Conservation (phyloP, 2,797 vertebrate genomes). For the Sarcoramphus papa region DNA sequence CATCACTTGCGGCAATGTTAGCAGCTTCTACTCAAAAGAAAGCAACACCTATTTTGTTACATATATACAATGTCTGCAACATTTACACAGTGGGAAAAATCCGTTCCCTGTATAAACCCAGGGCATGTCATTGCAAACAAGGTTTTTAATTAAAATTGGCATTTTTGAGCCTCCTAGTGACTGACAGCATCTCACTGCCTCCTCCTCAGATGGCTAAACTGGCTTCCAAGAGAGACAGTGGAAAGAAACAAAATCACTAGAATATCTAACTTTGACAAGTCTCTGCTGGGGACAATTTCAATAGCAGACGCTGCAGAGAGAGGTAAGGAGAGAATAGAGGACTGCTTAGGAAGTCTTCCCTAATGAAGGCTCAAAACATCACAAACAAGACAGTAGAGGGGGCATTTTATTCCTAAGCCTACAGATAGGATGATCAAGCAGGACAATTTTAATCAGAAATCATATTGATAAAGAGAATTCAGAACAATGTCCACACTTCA, state of each 20-base stretch:
- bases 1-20: background rate
- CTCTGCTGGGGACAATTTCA: conserved; percentile 26
- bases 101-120: background rate
- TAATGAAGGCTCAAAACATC: conserved; percentile 11
- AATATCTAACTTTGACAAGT: conserved; percentile 3
- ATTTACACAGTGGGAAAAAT: background rate
- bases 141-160: conserved; percentile 52
- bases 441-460: conserved; percentile 44
- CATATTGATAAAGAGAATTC: background rate
- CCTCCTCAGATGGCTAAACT: conserved; percentile 32
- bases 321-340: background rate
- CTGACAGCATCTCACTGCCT: background rate
- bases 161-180: conserved; percentile 41
- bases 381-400: background rate
- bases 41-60: background rate
- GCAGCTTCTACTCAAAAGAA: background rate
- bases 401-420: background rate
- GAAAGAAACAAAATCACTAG: conserved; percentile 23
- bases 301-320: background rate
- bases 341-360: background rate
- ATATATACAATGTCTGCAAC: background rate
- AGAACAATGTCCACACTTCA: background rate
- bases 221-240: background rate
- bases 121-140: conserved; percentile 24
- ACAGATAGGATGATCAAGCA: background rate